Evolutionary conservation across 2,888 invertebrate species (phyloP), one percentile per base, ranked within the genome.

Genomic region (Azorinus chamasolen): DNA sequence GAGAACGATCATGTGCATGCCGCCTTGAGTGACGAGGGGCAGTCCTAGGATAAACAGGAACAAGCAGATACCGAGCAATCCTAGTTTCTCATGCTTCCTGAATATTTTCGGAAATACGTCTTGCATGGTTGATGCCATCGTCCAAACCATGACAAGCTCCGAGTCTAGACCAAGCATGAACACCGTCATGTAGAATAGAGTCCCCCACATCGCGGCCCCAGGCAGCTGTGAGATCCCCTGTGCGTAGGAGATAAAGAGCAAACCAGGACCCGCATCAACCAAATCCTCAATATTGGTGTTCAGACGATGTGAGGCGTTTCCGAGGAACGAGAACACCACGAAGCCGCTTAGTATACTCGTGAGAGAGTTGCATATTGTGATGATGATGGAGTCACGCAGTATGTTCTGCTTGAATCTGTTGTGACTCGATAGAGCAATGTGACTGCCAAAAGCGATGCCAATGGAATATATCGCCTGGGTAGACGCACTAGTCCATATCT

Each of bases 331-430:
- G 24, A 70, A 70, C 5, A 63, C 63, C 0, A 63, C 45, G 25
- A 70, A 70, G 1, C 70, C 70, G 18, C 57, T 43, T n/a, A 63
- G 51, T 24, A 71, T 43, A 32, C 71, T 71, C 6, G 62, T 41
- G 0, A 50, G 6, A 5, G 63, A 50, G 45, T 70, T 63, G 3
- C 12, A 27, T 45, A 18, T 69, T 43, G 25, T 45, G 43, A 24
- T 53, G 12, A 76, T 32, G n/a, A 76, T 27, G 1, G 55, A 54
- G 22, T 76, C 75, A 18, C 75, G 59, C 1, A 65, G 18, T 1
- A 71, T 22, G 39, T 71, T 77, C 5, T 77, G 57, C 27, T 46
- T 62, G 27, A 69, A 69, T 22, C 54, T 55, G 37, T 69, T 69
- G 43, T 54, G 61, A 25, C 69, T 69, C 0, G 69, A 22, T 2